Evolutionary conservation across 2,797 vertebrate genomes (phyloP).

Genomic region (Pangasius larnaudii): DNA sequence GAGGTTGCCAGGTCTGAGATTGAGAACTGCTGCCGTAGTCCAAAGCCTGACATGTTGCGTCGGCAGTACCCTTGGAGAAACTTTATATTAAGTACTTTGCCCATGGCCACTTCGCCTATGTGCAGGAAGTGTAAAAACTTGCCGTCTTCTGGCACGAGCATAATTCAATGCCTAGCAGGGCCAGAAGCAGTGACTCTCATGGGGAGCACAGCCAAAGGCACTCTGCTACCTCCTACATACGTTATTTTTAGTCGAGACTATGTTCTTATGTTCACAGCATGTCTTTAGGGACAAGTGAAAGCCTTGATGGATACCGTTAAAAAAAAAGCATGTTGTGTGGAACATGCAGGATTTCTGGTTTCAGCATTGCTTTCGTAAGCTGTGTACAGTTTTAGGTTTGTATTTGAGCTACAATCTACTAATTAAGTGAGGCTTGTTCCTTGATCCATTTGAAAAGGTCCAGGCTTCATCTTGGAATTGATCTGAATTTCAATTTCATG

Average conservation of each 20-base stretch:
- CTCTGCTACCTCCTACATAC: constrained; percentile 17
- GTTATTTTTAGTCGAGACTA: constrained; percentile 32
- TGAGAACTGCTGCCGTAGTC: constrained; percentile 20
- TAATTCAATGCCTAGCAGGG: constrained; percentile 35
- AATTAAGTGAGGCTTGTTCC: constrained; percentile 11
- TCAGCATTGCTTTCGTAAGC: not conserved
- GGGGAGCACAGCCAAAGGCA: constrained; percentile 18
- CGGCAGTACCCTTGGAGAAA: constrained; percentile 3
- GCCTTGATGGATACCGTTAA: not conserved
- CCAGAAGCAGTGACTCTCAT: constrained; percentile 29
- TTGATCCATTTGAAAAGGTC: constrained; percentile 15
- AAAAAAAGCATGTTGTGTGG: not conserved
- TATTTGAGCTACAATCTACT: not conserved
- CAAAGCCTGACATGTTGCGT: not conserved
- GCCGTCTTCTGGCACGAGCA: constrained; percentile 4
- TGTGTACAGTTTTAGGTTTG: not conserved
- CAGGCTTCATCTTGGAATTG: constrained; percentile 25
- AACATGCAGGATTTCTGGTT: constrained; percentile 1
- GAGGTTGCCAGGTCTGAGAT: constrained; percentile 1
- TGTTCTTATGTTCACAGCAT: constrained; percentile 16
- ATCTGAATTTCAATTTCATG: constrained; percentile 25
- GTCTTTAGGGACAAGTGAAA: constrained; percentile 20
- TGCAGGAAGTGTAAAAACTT: constrained; percentile 18
- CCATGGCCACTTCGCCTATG: not conserved
- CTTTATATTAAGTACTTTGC: constrained; percentile 35